These are phyloP conservation scores for Dromococcyx pavoninus DNA, from an alignment of 2,797 vertebrate species.

Conservation along the genomic window DNA sequence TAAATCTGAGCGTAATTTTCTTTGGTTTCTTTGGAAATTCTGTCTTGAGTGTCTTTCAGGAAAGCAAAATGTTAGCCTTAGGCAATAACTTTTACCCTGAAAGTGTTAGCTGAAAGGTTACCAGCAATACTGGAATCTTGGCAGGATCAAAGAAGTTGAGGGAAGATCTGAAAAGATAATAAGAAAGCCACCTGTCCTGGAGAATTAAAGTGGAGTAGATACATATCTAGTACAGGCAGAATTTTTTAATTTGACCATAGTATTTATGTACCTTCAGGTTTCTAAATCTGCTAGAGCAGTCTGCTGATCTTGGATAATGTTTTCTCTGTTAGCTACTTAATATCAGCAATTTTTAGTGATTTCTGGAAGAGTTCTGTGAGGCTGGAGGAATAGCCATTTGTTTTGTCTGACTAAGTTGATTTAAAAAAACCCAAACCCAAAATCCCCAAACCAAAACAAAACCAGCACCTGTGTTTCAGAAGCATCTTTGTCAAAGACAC, in stretches of 20 bases:
- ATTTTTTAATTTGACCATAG: not conserved
- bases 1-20: not conserved
- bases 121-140: not conserved
- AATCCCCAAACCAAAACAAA: no score
- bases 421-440: not conserved
- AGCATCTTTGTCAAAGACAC: not conserved
- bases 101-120: not conserved
- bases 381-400: not conserved
- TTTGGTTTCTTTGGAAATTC: not conserved
- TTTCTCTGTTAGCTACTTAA: not conserved
- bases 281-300: not conserved
- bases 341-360: not conserved
- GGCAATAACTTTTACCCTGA: not conserved
- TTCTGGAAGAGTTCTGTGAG: not conserved
- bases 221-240: not conserved
- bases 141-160: not conserved
- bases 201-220: not conserved
- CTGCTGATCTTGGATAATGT: not conserved
- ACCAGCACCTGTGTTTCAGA: no score
- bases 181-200: not conserved
- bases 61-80: not conserved
- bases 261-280: not conserved
- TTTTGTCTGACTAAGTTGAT: not conserved
- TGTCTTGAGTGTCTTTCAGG: not conserved
- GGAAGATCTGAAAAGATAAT: not conserved